A percentile compares a stretch with the other conserved stretches of the same genome.
phyloP scores from a whole-genome alignment of 2,888 invertebrate species.

The Norana najaformis region DNA sequence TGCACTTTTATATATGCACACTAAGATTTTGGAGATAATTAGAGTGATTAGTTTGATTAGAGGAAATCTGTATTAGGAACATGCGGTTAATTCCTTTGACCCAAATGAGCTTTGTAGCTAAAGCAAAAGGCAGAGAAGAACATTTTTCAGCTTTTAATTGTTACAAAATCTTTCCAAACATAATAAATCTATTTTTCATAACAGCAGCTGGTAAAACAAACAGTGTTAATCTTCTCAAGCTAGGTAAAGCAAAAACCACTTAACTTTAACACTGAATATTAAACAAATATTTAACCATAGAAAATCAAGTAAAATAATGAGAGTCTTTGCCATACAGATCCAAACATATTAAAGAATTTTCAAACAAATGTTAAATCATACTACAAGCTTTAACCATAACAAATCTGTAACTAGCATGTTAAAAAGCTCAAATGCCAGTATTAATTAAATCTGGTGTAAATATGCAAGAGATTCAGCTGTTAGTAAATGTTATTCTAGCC shows the following conservation, averaged over 20 bases:
- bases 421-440: conserved; percentile 13
- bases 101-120: not conserved
- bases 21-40: not conserved
- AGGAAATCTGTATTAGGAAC: not conserved
- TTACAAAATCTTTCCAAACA: conserved; percentile 13
- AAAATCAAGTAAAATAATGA: not conserved
- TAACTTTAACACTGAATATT: not conserved
- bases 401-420: conserved; percentile 9
- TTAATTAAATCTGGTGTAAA: conserved; percentile 13
- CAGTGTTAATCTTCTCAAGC: not conserved
- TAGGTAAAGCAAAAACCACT: conserved; percentile 7
- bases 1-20: not conserved
- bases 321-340: conserved; percentile 8
- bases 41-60: conserved; percentile 5
- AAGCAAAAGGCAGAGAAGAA: not conserved
- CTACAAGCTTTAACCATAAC: conserved; percentile 8
- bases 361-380: conserved; percentile 13
- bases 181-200: conserved; percentile 13
- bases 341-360: not conserved
- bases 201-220: conserved; percentile 1
- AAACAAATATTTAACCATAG: not conserved
- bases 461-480: conserved; percentile 13
- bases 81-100: not conserved
- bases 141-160: conserved; percentile 7
- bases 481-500: conserved; percentile 5